Conservation (phyloP, 2,797 vertebrate genomes). For the Centropyge bicolor region DNA sequence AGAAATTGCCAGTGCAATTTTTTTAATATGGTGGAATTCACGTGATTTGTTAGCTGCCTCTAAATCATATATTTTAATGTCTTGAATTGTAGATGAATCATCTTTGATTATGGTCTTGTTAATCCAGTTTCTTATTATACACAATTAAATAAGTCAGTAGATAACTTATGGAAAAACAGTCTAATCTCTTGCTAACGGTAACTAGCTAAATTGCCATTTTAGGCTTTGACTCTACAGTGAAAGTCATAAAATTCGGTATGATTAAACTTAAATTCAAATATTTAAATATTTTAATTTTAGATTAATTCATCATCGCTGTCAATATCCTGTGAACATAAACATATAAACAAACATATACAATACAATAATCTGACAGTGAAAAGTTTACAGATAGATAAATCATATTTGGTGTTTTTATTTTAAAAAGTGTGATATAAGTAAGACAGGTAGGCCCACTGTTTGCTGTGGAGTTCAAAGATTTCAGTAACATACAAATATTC, state of each 20-base stretch:
- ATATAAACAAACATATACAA: too few relatives aligned
- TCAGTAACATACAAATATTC: constrained; percentile 46
- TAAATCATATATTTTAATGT: background rate
- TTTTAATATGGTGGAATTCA: background rate
- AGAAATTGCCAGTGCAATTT: background rate
- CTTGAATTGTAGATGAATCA: background rate
- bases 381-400: background rate
- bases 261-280: background rate
- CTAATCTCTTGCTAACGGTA: background rate
- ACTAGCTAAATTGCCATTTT: background rate
- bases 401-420: constrained; percentile 4
- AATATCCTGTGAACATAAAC: background rate
- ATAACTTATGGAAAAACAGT: background rate
- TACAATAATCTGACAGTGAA: too few relatives aligned
- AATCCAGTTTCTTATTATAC: background rate
- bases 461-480: constrained; percentile 52
- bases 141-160: background rate
- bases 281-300: background rate
- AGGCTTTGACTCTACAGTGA: background rate
- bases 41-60: background rate
- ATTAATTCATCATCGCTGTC: background rate
- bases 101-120: background rate
- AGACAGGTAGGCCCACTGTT: constrained; percentile 1
- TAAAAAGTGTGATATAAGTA: constrained; percentile 7
- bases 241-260: background rate